Conservation (phyloP, 1,140 invertebrate genomes). For the Phthorimaea operculella region DNA sequence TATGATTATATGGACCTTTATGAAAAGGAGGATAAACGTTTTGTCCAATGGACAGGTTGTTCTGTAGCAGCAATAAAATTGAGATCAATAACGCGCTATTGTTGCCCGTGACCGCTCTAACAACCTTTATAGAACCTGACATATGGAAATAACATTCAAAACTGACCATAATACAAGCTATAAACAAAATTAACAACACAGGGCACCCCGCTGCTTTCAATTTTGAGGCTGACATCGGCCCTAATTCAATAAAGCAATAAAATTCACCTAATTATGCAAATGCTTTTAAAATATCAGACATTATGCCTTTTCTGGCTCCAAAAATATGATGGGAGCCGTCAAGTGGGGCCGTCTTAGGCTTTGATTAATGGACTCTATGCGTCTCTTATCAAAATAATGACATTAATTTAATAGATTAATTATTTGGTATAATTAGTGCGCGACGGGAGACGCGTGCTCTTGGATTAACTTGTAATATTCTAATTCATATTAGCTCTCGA, state of each 20-base stretch:
- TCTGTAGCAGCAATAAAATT: slow-evolving; percentile 47
- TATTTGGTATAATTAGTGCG: slow-evolving; percentile 31
- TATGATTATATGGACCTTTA: neutral
- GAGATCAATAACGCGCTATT: slow-evolving; percentile 56
- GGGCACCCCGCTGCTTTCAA: slow-evolving; percentile 60
- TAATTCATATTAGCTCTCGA: slow-evolving; percentile 7
- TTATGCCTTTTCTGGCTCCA: slow-evolving; percentile 51
- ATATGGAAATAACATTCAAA: slow-evolving; percentile 61
- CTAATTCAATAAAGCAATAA: slow-evolving; percentile 69
- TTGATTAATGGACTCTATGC: slow-evolving; percentile 44
- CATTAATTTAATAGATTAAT: slow-evolving; percentile 38
- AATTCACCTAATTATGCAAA: slow-evolving; percentile 69
- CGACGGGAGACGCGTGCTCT: slow-evolving; percentile 22
- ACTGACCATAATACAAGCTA: slow-evolving; percentile 60
- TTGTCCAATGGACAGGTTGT: neutral
- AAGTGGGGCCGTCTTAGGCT: slow-evolving; percentile 33
- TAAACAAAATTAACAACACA: slow-evolving; percentile 68
- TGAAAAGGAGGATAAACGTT: slow-evolving; percentile 6
- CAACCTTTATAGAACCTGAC: slow-evolving; percentile 55
- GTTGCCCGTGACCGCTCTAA: slow-evolving; percentile 46
- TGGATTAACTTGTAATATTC: slow-evolving; percentile 15
- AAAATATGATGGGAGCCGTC: slow-evolving; percentile 56
- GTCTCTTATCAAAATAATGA: slow-evolving; percentile 30
- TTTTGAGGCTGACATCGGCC: slow-evolving; percentile 64
- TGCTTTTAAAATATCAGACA: slow-evolving; percentile 58